phyloP scores from a whole-genome alignment of 2,888 invertebrate species.

The Drosophila fungiperda region DNA sequence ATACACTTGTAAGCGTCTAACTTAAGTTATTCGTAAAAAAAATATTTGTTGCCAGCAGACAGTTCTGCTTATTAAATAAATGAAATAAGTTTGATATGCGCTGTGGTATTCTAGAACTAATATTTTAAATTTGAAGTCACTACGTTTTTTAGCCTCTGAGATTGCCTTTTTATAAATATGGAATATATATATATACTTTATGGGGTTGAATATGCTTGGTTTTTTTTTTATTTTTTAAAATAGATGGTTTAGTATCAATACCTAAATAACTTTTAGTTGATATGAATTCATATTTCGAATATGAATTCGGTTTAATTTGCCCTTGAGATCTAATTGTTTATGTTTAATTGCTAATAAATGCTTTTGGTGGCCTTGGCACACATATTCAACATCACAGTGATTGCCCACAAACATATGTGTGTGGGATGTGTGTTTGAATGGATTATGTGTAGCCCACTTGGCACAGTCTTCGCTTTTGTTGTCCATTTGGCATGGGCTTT shows the following conservation, averaged over 20 bases:
- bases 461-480: constrained; percentile 40
- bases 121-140: neutral
- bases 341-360: neutral
- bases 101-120: neutral
- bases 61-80: neutral
- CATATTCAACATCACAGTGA: constrained; percentile 27
- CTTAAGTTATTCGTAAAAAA: neutral
- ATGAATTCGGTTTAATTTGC: too few species aligned
- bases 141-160: neutral
- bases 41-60: neutral
- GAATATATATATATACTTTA: neutral
- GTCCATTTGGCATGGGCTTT: constrained; percentile 46
- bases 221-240: neutral
- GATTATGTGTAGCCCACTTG: constrained; percentile 26
- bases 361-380: neutral
- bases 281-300: too few species aligned
- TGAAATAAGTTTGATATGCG: neutral
- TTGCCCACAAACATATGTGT: constrained; percentile 1
- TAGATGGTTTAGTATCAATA: neutral
- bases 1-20: neutral
- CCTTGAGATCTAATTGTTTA: neutral
- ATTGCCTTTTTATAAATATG: neutral
- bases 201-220: neutral
- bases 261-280: neutral
- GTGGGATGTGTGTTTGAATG: constrained; percentile 4